Evolutionary conservation across 2,113 vertebrate genomes (phyloP).

Genomic region (Brienomyrus longianalis): DNA sequence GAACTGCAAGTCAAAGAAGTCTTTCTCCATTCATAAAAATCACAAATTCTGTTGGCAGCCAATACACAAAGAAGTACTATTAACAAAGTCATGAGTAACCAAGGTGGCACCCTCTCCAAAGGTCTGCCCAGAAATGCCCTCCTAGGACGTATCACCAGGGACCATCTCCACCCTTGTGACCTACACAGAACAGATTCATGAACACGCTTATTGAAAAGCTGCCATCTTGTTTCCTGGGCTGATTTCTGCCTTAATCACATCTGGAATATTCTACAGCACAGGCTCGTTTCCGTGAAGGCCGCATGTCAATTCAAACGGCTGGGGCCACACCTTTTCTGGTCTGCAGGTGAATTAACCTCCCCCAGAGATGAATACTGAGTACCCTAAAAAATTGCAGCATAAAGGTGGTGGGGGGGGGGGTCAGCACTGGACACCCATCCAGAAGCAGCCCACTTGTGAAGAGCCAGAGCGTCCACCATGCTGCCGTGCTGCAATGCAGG

Average conservation of each 20-base stretch:
- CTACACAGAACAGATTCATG: neutral
- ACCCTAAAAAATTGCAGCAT: slow-evolving; percentile 21
- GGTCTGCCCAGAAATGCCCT: neutral
- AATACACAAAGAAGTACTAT: slow-evolving; percentile 23
- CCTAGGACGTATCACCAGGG: slow-evolving; percentile 27
- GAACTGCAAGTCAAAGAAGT: slow-evolving; percentile 49
- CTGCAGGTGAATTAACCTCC: slow-evolving; percentile 49
- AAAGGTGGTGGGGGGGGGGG: neutral
- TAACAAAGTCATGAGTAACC: slow-evolving; percentile 28
- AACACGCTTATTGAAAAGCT: slow-evolving; percentile 43
- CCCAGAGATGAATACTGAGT: slow-evolving; percentile 63
- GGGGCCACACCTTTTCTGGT: slow-evolving; percentile 64
- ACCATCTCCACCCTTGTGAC: neutral
- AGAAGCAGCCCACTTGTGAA: neutral
- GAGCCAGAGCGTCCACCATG: neutral
- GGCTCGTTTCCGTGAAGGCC: slow-evolving; percentile 41
- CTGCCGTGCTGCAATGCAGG: neutral
- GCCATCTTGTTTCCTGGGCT: slow-evolving; percentile 50
- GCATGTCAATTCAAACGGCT: slow-evolving; percentile 65
- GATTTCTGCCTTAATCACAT: slow-evolving; percentile 51
- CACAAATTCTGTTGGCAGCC: slow-evolving; percentile 54
- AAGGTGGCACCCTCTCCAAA: slow-evolving; percentile 17
- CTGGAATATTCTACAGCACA: slow-evolving; percentile 49
- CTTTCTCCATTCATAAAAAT: slow-evolving; percentile 48
- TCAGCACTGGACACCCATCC: neutral